Evolutionary conservation across 2,113 vertebrate species (phyloP), one percentile per base, ranked within the genome.

Genomic region (Irena cyanogastra): DNA sequence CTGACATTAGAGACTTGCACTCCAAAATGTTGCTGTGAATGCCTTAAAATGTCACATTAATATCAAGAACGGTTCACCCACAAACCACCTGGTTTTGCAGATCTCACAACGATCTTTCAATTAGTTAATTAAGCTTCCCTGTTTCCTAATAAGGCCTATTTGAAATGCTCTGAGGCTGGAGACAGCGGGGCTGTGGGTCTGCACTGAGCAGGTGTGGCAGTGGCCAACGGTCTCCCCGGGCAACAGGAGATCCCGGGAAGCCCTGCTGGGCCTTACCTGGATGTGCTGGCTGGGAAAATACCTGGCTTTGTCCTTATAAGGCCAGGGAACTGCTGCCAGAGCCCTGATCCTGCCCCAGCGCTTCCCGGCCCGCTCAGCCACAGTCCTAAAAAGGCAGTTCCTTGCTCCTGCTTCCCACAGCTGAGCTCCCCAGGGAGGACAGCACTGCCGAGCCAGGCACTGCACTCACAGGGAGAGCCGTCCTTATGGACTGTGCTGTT

Each of bases 351-450:
- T 93, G 91, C 93, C 78, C 47, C 85, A 22, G 87, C 49, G 0
- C 87, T 92, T 93, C 83, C 90, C 14, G 0, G 83, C 82, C 79
- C 1, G 79, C 72, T 96, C 90, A 89, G 85, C 52, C 69, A 3
- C 60, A 28, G 26, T 33, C 96, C 96, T 96, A 97, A 97, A 97
- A 97, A 96, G 96, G 96, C 95, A 95, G 95, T 93, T 96, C 96
- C 95, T 87, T 50, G 88, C 90, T 95, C 69, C 83, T 1, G 65
- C 92, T 96, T 96, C 92, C 94, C 93, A 66, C 59, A 71, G 95
- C 76, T 5, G 47, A 45, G 89, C 94, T 97, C 96, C 94, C 92
- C 68, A 1, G 93, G 92, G 93, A 93, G 68, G 6, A 6, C 84
- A 88, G 93, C 90, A 19, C 90, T 86, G 45, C 70, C 18, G 14